Conservation (phyloP, 2,888 invertebrate species). For the Meiosimyza decipiens region DNA sequence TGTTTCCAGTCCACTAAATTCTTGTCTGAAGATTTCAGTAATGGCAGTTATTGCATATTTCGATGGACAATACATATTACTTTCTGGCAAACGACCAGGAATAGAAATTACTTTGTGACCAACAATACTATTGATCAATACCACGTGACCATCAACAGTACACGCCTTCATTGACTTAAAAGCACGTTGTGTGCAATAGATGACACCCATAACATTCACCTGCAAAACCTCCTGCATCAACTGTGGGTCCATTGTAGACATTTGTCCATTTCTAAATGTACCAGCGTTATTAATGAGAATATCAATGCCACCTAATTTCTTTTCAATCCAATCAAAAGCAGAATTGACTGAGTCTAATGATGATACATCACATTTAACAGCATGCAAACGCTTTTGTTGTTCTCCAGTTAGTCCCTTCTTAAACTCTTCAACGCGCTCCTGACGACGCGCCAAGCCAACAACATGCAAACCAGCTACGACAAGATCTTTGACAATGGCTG, state of each 20-base stretch:
- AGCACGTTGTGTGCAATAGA: slow-evolving; percentile 66
- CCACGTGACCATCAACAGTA: slow-evolving; percentile 64
- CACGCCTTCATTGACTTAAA: slow-evolving; percentile 65
- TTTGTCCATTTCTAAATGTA: slow-evolving; percentile 51
- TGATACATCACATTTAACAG: slow-evolving; percentile 65
- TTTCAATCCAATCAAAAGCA: slow-evolving; percentile 68
- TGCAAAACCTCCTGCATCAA: slow-evolving; percentile 61
- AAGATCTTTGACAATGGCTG: slow-evolving; percentile 65
- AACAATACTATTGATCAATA: slow-evolving; percentile 64
- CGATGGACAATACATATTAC: slow-evolving; percentile 50
- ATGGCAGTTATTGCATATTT: slow-evolving; percentile 58
- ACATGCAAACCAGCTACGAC: slow-evolving; percentile 69
- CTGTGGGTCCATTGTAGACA: slow-evolving; percentile 47
- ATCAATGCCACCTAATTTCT: slow-evolving; percentile 69
- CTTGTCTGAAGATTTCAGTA: slow-evolving; percentile 56
- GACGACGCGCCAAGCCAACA: slow-evolving; percentile 68
- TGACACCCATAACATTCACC: slow-evolving; percentile 66
- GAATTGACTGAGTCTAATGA: slow-evolving; percentile 68
- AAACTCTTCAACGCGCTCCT: slow-evolving; percentile 56
- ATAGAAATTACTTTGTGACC: slow-evolving; percentile 42
- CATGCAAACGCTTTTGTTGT: slow-evolving; percentile 43
- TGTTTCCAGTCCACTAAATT: slow-evolving; percentile 50
- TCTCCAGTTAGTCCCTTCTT: slow-evolving; percentile 41
- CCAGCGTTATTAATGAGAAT: slow-evolving; percentile 73
- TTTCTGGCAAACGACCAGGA: slow-evolving; percentile 9